Evolutionary conservation across 2,888 invertebrate species (phyloP).

Genomic region (Ophioninae sp.): DNA sequence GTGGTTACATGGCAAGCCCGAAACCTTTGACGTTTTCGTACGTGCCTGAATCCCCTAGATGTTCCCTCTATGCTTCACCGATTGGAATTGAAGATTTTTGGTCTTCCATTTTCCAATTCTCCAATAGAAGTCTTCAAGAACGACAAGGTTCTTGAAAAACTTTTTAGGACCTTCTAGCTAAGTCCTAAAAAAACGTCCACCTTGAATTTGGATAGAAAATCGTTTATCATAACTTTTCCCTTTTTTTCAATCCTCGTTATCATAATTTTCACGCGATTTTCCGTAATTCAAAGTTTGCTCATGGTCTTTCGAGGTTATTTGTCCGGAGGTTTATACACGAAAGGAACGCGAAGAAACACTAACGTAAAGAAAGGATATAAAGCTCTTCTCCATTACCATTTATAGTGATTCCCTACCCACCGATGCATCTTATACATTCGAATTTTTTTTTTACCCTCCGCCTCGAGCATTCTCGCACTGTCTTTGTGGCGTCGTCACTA

Average conservation of each 20-base stretch:
- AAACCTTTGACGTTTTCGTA: conserved; percentile 48
- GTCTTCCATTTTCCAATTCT: conserved; percentile 23
- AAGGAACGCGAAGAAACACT: conserved; percentile 47
- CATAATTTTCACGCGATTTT: conserved; percentile 25
- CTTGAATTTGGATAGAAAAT: conserved; percentile 76
- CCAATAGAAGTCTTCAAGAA: conserved; percentile 36
- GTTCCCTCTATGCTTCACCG: neutral
- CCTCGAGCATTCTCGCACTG: neutral
- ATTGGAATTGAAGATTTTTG: neutral
- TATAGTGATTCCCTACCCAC: conserved; percentile 80
- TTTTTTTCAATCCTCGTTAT: conserved; percentile 45
- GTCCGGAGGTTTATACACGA: conserved; percentile 35
- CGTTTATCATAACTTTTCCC: conserved; percentile 40
- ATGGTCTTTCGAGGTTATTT: conserved; percentile 51
- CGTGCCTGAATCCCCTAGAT: neutral
- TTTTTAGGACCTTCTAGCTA: too few species aligned
- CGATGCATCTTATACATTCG: conserved; percentile 64
- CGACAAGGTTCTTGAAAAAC: conserved; percentile 6
- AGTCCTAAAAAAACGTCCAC: conserved; percentile 52
- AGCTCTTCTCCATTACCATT: conserved; percentile 79
- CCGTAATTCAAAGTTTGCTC: conserved; percentile 55
- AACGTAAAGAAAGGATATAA: conserved; percentile 62
- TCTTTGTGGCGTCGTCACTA: conserved; percentile 5
- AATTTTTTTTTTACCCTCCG: conserved; percentile 18
- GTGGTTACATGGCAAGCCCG: neutral